Evolutionary conservation across 2,113 vertebrate species (phyloP).

Genomic region (Microcebus murinus): DNA sequence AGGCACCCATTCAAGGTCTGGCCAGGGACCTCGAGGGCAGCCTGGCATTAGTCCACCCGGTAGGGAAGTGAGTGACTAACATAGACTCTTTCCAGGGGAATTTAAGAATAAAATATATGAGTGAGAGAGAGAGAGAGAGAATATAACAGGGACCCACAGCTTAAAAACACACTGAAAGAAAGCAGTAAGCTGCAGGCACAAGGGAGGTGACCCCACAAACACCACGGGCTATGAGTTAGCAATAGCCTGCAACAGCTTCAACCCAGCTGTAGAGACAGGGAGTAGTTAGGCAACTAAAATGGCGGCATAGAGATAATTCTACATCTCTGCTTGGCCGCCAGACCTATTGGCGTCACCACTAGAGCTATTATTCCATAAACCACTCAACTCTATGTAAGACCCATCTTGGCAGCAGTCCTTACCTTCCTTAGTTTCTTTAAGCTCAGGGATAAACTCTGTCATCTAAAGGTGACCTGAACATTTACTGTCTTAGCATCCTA

Average conservation of each 20-base stretch:
- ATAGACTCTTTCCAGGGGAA: background rate
- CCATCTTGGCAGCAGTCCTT: background rate
- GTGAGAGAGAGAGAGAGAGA: background rate
- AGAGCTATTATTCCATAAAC: background rate
- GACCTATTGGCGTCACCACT: accelerated
- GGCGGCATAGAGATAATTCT: background rate
- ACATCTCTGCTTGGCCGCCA: background rate
- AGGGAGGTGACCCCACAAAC: background rate
- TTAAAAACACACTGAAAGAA: background rate
- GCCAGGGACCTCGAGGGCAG: background rate
- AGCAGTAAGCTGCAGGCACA: background rate
- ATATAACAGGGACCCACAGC: background rate
- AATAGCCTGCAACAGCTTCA: background rate
- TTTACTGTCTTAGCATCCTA: background rate
- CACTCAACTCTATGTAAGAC: background rate
- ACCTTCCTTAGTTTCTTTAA: background rate
- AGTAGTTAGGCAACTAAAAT: accelerated
- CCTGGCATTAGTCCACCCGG: background rate
- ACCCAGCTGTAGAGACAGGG: background rate
- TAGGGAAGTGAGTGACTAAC: background rate
- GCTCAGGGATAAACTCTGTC: background rate
- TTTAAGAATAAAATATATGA: background rate
- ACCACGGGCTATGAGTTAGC: background rate
- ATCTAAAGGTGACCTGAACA: background rate
- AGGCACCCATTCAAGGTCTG: background rate